These are phyloP conservation scores for Drosophila tripunctata DNA, from an alignment of 2,888 invertebrate genomes.

Conservation along the genomic window DNA sequence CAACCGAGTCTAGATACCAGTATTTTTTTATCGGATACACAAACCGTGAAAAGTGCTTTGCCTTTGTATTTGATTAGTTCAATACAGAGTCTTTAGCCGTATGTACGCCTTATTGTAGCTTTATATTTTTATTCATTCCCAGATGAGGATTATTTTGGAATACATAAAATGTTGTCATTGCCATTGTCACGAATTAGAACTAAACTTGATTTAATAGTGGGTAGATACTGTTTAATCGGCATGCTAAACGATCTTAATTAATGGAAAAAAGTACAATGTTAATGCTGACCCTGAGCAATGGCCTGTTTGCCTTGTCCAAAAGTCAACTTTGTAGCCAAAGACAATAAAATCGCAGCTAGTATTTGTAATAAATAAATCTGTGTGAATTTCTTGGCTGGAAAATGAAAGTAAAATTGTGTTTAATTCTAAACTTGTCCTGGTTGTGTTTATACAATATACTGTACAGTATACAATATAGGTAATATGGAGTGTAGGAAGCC, in stretches of 20 bases:
- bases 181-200: constrained; percentile 13
- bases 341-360: constrained; percentile 11
- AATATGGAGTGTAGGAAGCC: constrained; percentile 20
- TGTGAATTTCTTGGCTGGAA: background rate
- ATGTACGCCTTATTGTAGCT: too few species aligned
- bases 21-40: too few species aligned
- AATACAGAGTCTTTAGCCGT: too few species aligned
- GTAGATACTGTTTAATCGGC: constrained; percentile 11
- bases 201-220: constrained; percentile 2
- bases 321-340: constrained; percentile 2
- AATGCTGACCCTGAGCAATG: constrained; percentile 30
- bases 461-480: background rate
- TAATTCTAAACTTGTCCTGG: too few species aligned
- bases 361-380: constrained; percentile 12
- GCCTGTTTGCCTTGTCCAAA: constrained; percentile 25
- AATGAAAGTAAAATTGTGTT: constrained; percentile 10
- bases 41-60: too few species aligned
- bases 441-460: too few species aligned
- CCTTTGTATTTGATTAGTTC: too few species aligned
- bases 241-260: constrained; percentile 31
- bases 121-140: too few species aligned
- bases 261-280: constrained; percentile 18
- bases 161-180: background rate
- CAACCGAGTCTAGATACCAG: too few species aligned
- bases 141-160: constrained; percentile 3